Conservation (phyloP, 2,888 invertebrate genomes). For the Clivina fossor region DNA sequence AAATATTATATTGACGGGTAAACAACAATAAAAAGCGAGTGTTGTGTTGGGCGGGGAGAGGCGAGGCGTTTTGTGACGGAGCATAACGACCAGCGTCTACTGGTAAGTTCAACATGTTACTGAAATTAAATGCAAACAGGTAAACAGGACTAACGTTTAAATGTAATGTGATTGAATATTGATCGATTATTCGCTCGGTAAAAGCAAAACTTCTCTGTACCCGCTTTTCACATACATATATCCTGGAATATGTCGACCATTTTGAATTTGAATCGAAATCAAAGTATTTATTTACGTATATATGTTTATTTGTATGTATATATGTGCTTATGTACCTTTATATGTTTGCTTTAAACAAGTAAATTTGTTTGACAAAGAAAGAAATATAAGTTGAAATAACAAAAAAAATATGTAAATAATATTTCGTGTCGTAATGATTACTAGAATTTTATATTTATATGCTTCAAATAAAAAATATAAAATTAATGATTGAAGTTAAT, state of each 20-base stretch:
- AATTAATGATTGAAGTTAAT: too few species aligned
- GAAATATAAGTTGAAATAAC: too few species aligned
- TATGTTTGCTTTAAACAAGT: not conserved
- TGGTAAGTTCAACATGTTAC: conserved; percentile 33
- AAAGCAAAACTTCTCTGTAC: too few species aligned
- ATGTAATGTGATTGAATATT: conserved; percentile 33
- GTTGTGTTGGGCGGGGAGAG: not conserved
- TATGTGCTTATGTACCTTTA: not conserved
- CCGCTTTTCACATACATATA: too few species aligned
- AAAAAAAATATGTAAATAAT: too few species aligned
- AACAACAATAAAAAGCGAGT: conserved; percentile 26
- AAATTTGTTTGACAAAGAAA: too few species aligned
- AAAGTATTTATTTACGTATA: not conserved
- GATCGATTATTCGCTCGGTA: too few species aligned
- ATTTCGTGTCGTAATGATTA: too few species aligned
- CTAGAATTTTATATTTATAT: too few species aligned
- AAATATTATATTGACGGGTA: conserved; percentile 25
- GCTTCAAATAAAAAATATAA: too few species aligned
- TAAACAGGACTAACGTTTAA: conserved; percentile 29
- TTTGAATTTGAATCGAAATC: too few species aligned
- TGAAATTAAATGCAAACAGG: conserved; percentile 32
- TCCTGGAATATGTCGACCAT: too few species aligned
- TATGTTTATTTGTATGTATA: not conserved
- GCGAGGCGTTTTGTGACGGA: not conserved
- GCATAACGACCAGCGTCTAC: conserved; percentile 15